Base-by-base conservation (phyloP, 1,140 invertebrate species). In the Zophobas morio region DNA sequence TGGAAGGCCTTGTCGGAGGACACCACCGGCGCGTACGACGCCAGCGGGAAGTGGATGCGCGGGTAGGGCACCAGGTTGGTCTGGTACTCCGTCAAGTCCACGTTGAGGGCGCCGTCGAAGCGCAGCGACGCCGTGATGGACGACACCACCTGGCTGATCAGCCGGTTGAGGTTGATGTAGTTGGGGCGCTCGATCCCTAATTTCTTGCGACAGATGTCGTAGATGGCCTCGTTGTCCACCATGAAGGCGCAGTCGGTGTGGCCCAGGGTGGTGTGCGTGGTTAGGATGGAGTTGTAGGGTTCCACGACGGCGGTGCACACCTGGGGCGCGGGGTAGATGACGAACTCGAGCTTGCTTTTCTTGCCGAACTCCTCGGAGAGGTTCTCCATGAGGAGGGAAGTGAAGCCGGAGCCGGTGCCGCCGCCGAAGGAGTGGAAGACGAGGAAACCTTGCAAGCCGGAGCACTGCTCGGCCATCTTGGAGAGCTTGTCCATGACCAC, bases 391-490 rank as follows among this genome's bases (percentile, higher is more conserved):
- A 96, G 87, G n/a, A 95, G 86, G 1, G 94, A 93, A 2, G 93
- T 91, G 84, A 96, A 95, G 0, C 95, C 95, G 6, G 93, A 95
- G 1, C 96, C 96, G 39, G 96, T 97, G 3, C 96, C 96, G 53
- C 96, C 96, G 47, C 96, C 96, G 85, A 98, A 97, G 0, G 94
- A 93, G 78, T 96, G 94, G 86, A 97, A 96, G 70, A 96, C 91
- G 1, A 96, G 87, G 82, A 96, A 95, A 6, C 87, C 88, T 83
- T 97, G 94, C 0, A 94, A 86, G 42, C 92, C 92, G 46, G 89
- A 89, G 84, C 95, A 85, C 78, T 85, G 81, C 76, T 94, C 92
- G 40, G 90, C 88, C 73, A 90, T 83, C 82, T 88, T 89, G 33
- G 89, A 82, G 53, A 92, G 88, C 46, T 89, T 85, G 81, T 93